Conservation (phyloP, 1,140 invertebrate species). For the Brachionus calyciflorus region DNA sequence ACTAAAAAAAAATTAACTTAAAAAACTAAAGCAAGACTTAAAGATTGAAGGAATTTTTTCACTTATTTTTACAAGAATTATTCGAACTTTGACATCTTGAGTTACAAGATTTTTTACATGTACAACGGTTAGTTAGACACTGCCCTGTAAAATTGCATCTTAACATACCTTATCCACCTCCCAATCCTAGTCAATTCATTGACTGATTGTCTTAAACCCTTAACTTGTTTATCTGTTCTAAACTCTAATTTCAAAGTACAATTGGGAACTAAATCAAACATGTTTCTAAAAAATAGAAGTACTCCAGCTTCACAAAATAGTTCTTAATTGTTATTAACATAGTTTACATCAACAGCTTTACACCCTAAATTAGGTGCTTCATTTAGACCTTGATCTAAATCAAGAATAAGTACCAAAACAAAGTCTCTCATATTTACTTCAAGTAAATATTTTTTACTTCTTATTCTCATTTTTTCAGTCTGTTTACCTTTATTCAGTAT, state of each 20-base stretch:
- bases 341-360: background rate
- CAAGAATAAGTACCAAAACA: background rate
- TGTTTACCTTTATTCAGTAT: background rate
- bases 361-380: background rate
- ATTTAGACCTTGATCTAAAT: background rate
- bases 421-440: background rate
- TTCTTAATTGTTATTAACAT: background rate
- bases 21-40: no score
- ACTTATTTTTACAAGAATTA: no score
- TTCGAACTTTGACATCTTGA: conserved; percentile 25
- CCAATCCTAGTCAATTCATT: background rate
- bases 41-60: no score
- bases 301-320: background rate
- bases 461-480: conserved; percentile 1
- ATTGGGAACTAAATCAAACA: background rate
- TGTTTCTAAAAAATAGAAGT: background rate
- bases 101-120: conserved; percentile 14
- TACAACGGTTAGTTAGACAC: background rate
- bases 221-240: background rate
- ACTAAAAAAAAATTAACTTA: no score
- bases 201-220: background rate
- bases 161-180: background rate
- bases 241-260: background rate
- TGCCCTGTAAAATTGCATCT: background rate
- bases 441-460: conserved; percentile 2